These are phyloP conservation scores for Montipora efflorescens DNA, from an alignment of 64 coral and sea anemone genomes.

Conservation along the genomic window DNA sequence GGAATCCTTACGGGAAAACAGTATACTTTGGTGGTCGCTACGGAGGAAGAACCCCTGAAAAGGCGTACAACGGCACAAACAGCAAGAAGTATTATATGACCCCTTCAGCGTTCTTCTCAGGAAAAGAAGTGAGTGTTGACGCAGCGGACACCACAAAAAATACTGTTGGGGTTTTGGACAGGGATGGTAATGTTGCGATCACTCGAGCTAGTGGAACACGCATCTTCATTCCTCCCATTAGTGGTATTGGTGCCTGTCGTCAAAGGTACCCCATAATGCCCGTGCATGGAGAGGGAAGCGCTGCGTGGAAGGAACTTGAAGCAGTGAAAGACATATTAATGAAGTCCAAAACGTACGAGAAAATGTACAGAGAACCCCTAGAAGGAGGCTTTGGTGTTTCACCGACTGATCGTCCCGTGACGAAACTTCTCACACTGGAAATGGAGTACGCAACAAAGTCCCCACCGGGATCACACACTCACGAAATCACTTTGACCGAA, in stretches of 20 bases:
- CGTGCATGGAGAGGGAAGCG: constrained; percentile 75
- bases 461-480: constrained; percentile 30
- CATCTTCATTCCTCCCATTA: constrained; percentile 69
- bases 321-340: constrained; percentile 65
- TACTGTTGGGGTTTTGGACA: constrained; percentile 86
- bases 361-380: constrained; percentile 36
- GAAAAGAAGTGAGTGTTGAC: constrained; percentile 67
- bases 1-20: constrained; percentile 9
- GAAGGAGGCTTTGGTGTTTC: not conserved
- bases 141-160: constrained; percentile 88
- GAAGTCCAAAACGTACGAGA: constrained; percentile 55
- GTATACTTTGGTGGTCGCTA: constrained; percentile 67
- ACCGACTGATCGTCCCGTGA: not conserved
- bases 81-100: constrained; percentile 85
- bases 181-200: constrained; percentile 15
- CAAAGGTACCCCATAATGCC: constrained; percentile 83
- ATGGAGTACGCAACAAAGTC: constrained; percentile 5
- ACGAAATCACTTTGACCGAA: constrained; percentile 54
- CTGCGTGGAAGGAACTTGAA: constrained; percentile 82
- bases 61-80: constrained; percentile 88
- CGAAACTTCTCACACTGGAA: not conserved
- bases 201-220: constrained; percentile 66
- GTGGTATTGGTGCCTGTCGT: constrained; percentile 46
- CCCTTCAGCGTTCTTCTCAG: constrained; percentile 81
- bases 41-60: constrained; percentile 58